phyloP scores from a whole-genome alignment of 1,140 invertebrate species.

The Procambarus clarkii region DNA sequence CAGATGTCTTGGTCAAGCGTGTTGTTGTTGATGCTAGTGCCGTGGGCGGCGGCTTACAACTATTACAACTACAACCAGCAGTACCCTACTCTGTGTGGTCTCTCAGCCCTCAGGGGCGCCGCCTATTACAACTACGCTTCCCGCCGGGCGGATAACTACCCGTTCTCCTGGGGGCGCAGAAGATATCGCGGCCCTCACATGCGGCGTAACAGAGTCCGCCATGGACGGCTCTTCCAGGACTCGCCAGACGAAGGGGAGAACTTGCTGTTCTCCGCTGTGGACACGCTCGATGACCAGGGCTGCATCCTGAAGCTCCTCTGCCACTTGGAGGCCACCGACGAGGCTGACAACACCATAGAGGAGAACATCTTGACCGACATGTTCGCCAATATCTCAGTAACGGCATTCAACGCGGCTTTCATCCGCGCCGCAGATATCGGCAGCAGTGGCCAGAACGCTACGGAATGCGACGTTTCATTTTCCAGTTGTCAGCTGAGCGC shows the following conservation, averaged over 20 bases:
- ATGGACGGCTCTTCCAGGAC: neutral
- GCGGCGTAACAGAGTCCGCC: too few relatives aligned
- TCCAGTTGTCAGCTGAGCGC: neutral
- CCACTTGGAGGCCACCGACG: conserved; percentile 41
- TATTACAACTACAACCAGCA: too few relatives aligned
- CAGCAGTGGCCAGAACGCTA: conserved; percentile 6
- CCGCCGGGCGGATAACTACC: too few relatives aligned
- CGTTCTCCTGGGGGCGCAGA: too few relatives aligned
- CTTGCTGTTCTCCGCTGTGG: conserved; percentile 27
- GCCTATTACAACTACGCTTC: too few relatives aligned
- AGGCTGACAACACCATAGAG: neutral
- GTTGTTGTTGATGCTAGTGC: too few relatives aligned
- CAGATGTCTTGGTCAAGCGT: too few relatives aligned
- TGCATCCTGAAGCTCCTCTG: conserved; percentile 57
- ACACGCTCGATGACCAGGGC: conserved; percentile 28
- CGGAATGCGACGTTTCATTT: neutral
- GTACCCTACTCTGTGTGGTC: too few relatives aligned
- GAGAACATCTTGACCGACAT: conserved; percentile 31
- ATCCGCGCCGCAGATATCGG: conserved; percentile 40
- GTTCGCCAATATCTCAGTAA: conserved; percentile 24
- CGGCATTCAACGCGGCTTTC: conserved; percentile 38
- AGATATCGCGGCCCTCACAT: too few relatives aligned
- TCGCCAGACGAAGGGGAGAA: neutral
- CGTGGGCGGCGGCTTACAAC: too few relatives aligned
- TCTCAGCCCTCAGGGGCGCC: too few relatives aligned